Conservation (phyloP, 2,888 invertebrate species). For the Perithous albicinctus region DNA sequence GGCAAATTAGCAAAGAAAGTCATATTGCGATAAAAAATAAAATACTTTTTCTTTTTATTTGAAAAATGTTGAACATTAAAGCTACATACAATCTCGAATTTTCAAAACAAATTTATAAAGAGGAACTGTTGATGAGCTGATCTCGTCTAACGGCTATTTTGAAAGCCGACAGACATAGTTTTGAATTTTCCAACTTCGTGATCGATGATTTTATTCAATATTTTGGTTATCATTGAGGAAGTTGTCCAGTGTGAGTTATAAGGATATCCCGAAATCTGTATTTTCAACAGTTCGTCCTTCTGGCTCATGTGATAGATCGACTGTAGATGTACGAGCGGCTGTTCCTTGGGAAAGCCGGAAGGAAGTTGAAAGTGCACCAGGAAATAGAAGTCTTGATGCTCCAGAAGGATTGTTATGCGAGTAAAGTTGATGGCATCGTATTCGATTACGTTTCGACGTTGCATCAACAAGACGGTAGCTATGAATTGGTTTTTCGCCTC, state of each 20-base stretch:
- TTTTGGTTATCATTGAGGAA: conserved; percentile 77
- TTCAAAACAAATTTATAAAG: neutral
- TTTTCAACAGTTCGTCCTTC: conserved; percentile 72
- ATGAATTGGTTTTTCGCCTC: conserved; percentile 72
- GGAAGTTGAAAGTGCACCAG: conserved; percentile 79
- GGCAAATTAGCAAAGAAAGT: neutral
- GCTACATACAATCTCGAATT: conserved; percentile 9
- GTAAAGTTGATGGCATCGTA: conserved; percentile 84
- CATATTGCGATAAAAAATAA: conserved; percentile 11
- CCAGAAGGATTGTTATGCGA: conserved; percentile 82
- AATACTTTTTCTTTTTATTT: neutral
- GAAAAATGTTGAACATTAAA: neutral
- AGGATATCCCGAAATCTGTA: conserved; percentile 75
- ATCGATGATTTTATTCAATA: conserved; percentile 76
- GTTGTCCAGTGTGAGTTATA: conserved; percentile 79
- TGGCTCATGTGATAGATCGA: conserved; percentile 86
- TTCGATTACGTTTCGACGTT: conserved; percentile 83
- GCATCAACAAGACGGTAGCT: conserved; percentile 76
- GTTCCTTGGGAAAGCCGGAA: conserved; percentile 86
- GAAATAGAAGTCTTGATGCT: conserved; percentile 84
- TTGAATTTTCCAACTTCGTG: conserved; percentile 75
- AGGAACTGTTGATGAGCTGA: conserved; percentile 18
- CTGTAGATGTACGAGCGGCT: conserved; percentile 86
- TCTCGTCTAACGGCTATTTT: conserved; percentile 64
- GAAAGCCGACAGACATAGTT: conserved; percentile 51